These are phyloP conservation scores for Sebastes nivosus DNA, from an alignment of 2,797 vertebrate species.

Conservation along the genomic window DNA sequence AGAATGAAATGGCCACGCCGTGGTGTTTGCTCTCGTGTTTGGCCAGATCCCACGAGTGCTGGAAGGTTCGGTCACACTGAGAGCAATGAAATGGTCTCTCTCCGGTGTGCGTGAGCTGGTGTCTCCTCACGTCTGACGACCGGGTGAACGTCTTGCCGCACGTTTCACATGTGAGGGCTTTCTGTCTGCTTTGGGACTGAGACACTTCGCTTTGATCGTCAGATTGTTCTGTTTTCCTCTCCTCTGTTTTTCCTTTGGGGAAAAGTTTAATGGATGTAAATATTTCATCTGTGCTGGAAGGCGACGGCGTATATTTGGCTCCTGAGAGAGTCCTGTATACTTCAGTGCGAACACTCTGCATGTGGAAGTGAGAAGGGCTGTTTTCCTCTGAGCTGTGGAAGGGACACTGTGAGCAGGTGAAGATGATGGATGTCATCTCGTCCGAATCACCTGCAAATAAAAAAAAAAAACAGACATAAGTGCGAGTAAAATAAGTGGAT, in stretches of 20 bases:
- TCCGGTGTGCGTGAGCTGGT: slow-evolving; percentile 85
- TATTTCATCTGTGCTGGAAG: slow-evolving; percentile 67
- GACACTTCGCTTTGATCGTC: not conserved
- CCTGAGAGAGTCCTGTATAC: slow-evolving; percentile 58
- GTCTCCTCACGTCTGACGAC: slow-evolving; percentile 79
- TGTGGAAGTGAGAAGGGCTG: slow-evolving; percentile 75
- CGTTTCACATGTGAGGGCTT: slow-evolving; percentile 65
- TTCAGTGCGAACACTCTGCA: slow-evolving; percentile 63
- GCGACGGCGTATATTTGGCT: slow-evolving; percentile 46
- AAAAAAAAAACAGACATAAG: not conserved
- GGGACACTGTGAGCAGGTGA: slow-evolving; percentile 74
- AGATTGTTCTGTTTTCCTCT: not conserved
- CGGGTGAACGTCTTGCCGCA: slow-evolving; percentile 82
- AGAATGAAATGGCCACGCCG: slow-evolving; percentile 71
- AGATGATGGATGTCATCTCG: slow-evolving; percentile 70
- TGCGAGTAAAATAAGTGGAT: not conserved
- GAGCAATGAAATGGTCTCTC: slow-evolving; percentile 83
- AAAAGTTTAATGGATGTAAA: slow-evolving; percentile 78
- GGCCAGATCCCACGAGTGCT: slow-evolving; percentile 84
- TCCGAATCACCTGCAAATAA: slow-evolving; percentile 49
- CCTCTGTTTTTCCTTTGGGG: slow-evolving; percentile 35
- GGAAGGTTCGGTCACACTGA: slow-evolving; percentile 81
- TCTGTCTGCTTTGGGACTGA: slow-evolving; percentile 19
- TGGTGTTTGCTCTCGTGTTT: slow-evolving; percentile 81
- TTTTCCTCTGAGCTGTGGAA: slow-evolving; percentile 55